Percentiles rank a stretch among this genome's conserved stretches.
These are phyloP conservation scores for Smittia sp. DNA, from an alignment of 2,888 invertebrate species.

Conservation along the genomic window DNA sequence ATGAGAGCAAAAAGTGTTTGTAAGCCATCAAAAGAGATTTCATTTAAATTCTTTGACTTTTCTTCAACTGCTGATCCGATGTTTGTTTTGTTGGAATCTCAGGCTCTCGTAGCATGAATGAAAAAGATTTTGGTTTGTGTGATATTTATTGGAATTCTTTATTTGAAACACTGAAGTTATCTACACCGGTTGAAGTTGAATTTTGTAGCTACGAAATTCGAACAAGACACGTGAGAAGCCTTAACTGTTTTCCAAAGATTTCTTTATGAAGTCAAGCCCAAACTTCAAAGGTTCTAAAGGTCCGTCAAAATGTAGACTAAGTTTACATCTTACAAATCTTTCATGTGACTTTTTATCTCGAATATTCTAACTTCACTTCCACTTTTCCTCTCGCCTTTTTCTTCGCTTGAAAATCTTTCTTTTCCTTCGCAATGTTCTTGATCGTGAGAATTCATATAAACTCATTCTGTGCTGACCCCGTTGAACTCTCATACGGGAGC, in stretches of 20 bases:
- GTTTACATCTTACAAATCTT: not conserved
- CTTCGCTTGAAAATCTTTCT: not conserved
- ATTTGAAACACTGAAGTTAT: no score
- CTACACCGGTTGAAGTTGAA: no score
- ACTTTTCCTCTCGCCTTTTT: not conserved
- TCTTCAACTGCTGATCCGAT: not conserved
- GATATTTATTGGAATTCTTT: no score
- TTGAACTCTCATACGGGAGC: not conserved
- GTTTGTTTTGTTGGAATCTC: constrained; percentile 18
- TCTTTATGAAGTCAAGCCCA: no score
- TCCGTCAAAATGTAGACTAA: no score
- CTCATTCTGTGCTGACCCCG: not conserved
- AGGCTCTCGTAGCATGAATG: no score
- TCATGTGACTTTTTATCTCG: not conserved
- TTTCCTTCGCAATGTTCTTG: constrained; percentile 1
- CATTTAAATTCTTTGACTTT: not conserved
- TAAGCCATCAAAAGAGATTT: constrained; percentile 13
- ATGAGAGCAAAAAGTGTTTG: not conserved
- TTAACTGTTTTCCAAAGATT: no score
- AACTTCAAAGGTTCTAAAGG: no score
- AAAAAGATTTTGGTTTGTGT: no score
- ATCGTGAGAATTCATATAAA: constrained; percentile 15
- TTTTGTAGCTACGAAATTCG: no score
- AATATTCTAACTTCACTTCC: not conserved
- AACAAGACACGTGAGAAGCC: no score